A percentile compares a stretch with the other conserved stretches of the same genome.
phyloP scores from a whole-genome alignment of 2,888 invertebrate genomes.

The Lycia hirtaria region DNA sequence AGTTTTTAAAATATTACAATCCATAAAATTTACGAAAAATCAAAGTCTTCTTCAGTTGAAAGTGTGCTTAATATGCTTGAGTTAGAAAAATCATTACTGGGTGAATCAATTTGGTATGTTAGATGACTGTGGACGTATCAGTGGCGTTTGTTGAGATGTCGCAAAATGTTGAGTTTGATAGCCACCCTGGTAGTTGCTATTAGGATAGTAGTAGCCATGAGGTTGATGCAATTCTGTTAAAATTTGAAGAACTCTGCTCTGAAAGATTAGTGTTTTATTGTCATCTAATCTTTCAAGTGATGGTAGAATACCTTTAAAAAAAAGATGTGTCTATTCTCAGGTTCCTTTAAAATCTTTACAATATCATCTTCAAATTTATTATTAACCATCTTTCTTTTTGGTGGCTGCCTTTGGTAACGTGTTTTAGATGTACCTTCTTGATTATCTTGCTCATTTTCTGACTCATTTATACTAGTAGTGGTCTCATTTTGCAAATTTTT shows the following conservation, averaged over 20 bases:
- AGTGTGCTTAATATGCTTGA: constrained; percentile 36
- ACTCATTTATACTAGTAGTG: constrained; percentile 37
- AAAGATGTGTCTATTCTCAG: constrained; percentile 41
- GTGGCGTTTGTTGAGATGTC: constrained; percentile 45
- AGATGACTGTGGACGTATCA: constrained; percentile 43
- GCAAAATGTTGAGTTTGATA: constrained; percentile 43
- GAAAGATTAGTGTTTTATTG: constrained; percentile 44
- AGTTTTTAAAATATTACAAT: constrained; percentile 44
- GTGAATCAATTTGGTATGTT: constrained; percentile 46
- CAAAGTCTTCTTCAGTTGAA: constrained; percentile 44
- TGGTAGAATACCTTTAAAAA: constrained; percentile 45
- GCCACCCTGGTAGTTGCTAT: constrained; percentile 36
- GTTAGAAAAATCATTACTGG: constrained; percentile 40
- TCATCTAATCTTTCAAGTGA: constrained; percentile 46
- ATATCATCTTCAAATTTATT: constrained; percentile 41
- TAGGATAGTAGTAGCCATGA: constrained; percentile 32
- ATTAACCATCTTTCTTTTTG: constrained; percentile 38
- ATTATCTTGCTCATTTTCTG: constrained; percentile 39
- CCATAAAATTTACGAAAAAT: constrained; percentile 43
- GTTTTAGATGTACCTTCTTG: constrained; percentile 38
- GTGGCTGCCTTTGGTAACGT: constrained; percentile 43
- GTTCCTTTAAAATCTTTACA: constrained; percentile 37
- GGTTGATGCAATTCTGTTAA: constrained; percentile 43
- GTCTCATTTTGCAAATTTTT: constrained; percentile 45
- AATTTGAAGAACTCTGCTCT: constrained; percentile 40